Evolutionary conservation across 2,113 vertebrate species (phyloP), one percentile per base, ranked within the genome.

Genomic region (Crypturellus undulatus): DNA sequence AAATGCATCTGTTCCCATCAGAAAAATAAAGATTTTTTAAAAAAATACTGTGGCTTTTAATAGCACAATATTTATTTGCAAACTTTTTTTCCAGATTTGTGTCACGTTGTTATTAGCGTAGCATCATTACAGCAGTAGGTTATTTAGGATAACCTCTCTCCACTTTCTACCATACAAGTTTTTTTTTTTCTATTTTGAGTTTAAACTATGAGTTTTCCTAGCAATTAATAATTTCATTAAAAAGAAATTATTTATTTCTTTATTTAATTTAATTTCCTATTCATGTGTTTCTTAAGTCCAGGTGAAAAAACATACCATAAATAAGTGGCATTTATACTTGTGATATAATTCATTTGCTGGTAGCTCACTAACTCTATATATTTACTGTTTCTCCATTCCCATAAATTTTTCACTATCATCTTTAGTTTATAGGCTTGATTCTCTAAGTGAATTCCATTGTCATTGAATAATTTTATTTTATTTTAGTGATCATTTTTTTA

Each of bases 261-360:
- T n/a, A n/a, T n/a, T n/a, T n/a, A n/a, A n/a, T n/a, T n/a, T n/a
- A n/a, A n/a, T n/a, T n/a, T n/a, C n/a, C n/a, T n/a, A n/a, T n/a
- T n/a, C 30, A 36, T 86, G n/a, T 67, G 82, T 79, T 79, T 89
- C 82, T 97, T 95, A 94, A 68, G 28, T 87, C n/a, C 56, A 89
- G 38, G 12, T 83, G n/a, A 93, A 89, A 73, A 89, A 92, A 84
- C 79, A 1, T 71, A 92, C 90, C 34, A 94, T 96, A 87, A 91
- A 71, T 7, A 75, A 34, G 28, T 68, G 40, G 71, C 92, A 89
- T 82, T 78, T 16, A 94, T 95, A 87, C 47, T 5, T 26, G 30
- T 92, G 73, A 72, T 69, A 90, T 51, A 93, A 40, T 68, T 93
- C 26, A 83, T 95, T 49, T 82, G 25, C 34, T 82, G 40, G 89